These are phyloP conservation scores for Chlorops oryzae DNA, from an alignment of 1,140 invertebrate genomes.

Conservation along the genomic window DNA sequence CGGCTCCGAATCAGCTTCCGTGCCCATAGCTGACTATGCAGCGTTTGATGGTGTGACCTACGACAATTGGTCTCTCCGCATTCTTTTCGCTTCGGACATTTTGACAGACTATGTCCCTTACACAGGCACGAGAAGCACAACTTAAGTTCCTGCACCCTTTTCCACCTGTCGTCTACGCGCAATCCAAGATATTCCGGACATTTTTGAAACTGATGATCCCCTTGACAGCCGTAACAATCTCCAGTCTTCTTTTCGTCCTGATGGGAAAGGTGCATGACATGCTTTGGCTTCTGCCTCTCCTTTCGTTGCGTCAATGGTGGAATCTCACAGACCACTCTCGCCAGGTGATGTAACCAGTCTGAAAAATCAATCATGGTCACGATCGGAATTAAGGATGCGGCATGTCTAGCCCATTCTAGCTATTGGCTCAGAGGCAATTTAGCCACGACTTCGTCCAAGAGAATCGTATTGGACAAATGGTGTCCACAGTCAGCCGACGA, in stretches of 20 bases:
- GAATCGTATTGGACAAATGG: background rate
- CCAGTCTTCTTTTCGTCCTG: background rate
- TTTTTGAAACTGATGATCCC: background rate
- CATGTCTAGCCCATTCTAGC: background rate
- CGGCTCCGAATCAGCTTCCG: too few species aligned
- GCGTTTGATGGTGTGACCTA: too few species aligned
- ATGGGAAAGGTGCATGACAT: background rate
- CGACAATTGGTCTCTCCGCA: background rate
- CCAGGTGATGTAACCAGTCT: background rate
- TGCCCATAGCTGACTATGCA: too few species aligned
- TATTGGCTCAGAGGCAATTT: background rate
- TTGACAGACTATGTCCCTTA: background rate
- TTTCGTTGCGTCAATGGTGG: background rate
- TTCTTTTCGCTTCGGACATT: background rate
- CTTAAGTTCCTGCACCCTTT: background rate
- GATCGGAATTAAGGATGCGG: background rate
- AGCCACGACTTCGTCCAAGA: background rate
- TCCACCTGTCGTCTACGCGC: background rate
- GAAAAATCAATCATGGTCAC: background rate
- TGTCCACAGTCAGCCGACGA: background rate
- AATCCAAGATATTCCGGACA: background rate
- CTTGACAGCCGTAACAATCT: background rate
- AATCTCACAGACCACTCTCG: background rate
- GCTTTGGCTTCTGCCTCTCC: background rate
- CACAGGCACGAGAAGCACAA: conserved; percentile 1